A percentile compares a stretch with the other conserved stretches of the same genome.
These are phyloP conservation scores for Anniella stebbinsi DNA, from an alignment of 2,797 vertebrate species.

Conservation along the genomic window DNA sequence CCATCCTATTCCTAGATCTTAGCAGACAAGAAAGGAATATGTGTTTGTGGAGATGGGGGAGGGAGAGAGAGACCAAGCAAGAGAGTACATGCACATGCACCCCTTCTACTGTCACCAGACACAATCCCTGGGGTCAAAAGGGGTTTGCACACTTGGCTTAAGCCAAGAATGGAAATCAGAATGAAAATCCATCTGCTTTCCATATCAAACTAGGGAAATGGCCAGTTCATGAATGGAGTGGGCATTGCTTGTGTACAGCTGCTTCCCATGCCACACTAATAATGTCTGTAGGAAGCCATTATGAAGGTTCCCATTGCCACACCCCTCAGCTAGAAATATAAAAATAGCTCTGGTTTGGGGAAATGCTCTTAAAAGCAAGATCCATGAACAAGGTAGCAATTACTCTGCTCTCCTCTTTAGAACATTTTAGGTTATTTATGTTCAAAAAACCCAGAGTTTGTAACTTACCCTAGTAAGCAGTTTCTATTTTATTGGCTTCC, in stretches of 20 bases:
- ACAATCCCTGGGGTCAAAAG: too few relatives aligned
- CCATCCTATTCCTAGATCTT: too few relatives aligned
- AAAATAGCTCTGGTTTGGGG: neutral
- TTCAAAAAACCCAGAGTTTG: constrained; percentile 18
- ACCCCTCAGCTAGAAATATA: neutral
- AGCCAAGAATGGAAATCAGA: neutral
- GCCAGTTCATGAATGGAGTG: neutral
- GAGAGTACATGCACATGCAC: too few relatives aligned
- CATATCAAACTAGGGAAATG: neutral
- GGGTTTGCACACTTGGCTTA: neutral
- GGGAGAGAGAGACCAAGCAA: too few relatives aligned
- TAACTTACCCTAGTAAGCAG: neutral
- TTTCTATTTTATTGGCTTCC: constrained; percentile 6
- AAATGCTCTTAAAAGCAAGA: neutral
- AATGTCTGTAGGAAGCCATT: constrained; percentile 10
- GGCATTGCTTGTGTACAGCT: neutral
- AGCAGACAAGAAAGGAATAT: too few relatives aligned
- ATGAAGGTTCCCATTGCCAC: neutral
- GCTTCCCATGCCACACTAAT: neutral
- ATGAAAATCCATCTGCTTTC: neutral
- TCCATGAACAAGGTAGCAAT: neutral
- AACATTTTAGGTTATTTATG: constrained; percentile 35
- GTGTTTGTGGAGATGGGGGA: too few relatives aligned
- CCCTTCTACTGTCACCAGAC: too few relatives aligned
- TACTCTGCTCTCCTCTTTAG: constrained; percentile 8